Evolutionary conservation across 2,888 invertebrate species (phyloP), one percentile per base, ranked within the genome.

Genomic region (Creontiades dilutus): DNA sequence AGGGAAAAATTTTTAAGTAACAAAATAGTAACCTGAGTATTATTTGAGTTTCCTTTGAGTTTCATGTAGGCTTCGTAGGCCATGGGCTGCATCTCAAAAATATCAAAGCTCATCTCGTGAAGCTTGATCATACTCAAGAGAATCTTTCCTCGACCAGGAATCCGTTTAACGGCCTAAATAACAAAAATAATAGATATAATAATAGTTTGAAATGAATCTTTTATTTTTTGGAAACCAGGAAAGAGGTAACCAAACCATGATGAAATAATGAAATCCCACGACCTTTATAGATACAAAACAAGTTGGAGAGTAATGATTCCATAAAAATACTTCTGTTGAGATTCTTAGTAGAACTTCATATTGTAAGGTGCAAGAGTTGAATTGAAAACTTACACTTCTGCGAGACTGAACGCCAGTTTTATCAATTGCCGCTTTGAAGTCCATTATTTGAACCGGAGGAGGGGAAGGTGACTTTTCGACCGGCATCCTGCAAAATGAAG

Each of bases 31-130:
- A 95, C 95, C 94, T 97, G 97, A 90, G 94, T 93, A 0, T 95
- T 94, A 92, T 96, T 96, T 0, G 95, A 93, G 92, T 95, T 94
- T 5, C 97, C 97, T 93, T 95, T 96, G 91, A 94, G 95, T 92
- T 95, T 94, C 93, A 97, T 97, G 92, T 95, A 97, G 55, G 95
- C 94, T 90, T 97, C 96, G 93, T 97, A 97, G 61, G 95, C 94
- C 90, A 96, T 94, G 0, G 97, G 95, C 9, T 95, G 94, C 92
- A 95, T 93, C 91, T 96, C 96, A 91, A 96, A 94, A n/a, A 97
- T 93, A 27, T 95, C 95, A 93, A 95, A 96, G 76, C 93, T 94
- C 82, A 95, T 94, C 3, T 93, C 93, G 92, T 97, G 96, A 75
- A 97, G 93, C 92, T 95, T 95, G 86, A 97, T 95, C 95, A 97